Base-by-base conservation (phyloP, 1,140 invertebrate genomes). In the Lordiphosa stackelbergi region DNA sequence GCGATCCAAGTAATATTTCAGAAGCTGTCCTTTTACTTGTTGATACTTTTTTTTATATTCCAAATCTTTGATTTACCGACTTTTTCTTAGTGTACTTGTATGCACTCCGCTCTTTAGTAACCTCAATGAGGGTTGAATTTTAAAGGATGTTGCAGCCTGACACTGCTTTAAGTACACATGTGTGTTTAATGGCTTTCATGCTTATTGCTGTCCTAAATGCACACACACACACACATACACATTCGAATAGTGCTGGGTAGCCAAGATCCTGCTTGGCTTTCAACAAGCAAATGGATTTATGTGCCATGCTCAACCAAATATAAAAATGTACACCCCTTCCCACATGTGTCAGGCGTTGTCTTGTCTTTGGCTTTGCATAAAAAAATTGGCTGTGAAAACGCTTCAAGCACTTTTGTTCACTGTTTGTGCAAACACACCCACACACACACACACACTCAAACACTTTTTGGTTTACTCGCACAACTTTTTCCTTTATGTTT, bases 381-480 rank as follows among this genome's bases (percentile, higher is more conserved):
- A 83, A 19, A 79, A 79, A 79, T 79, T 79, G 77, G 79, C 75
- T 79, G 77, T 75, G 75, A 79, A 79, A 79, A 81, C 59, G 75
- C 75, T 79, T 79, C 83, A 71, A 77, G 75, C 71, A 64, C 69
- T 83, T 69, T 79, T 66, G 48, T 63, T 65, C 56, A 66, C 55
- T 64, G 59, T 72, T 81, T 74, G 57, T 60, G 66, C 64, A 47
- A 56, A 43, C 56, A 9, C 31, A 46, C 51, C 35, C 13, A 61
- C 19, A 55, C 28, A 47, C 40, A 24, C 11, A 42, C 22, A 42
- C 31, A 53, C 19, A 28, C 46, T 13, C 19, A 31, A 19, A 66
- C 37, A 13, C 48, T 31, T 46, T 46, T 46, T n/a, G 24, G 53
- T 62, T 57, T 61, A 34, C 53, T n/a, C 42, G 48, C 59, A 66